A percentile compares a stretch with the other conserved stretches of the same genome.
These are phyloP conservation scores for Callyntrura guangdongensis DNA, from an alignment of 2,888 invertebrate species.

Conservation along the genomic window DNA sequence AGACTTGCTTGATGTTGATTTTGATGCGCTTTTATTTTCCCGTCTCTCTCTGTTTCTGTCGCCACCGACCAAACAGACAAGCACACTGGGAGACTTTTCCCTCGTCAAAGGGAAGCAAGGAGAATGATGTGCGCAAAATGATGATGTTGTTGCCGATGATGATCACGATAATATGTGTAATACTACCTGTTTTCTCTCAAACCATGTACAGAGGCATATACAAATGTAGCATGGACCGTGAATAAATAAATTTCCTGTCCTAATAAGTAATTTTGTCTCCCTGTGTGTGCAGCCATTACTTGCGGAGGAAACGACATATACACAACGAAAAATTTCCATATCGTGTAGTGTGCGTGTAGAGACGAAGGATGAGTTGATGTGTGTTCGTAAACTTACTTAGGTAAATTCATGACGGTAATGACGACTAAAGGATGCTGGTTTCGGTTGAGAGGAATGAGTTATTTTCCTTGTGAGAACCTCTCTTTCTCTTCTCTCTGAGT, in stretches of 20 bases:
- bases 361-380: too few relatives aligned
- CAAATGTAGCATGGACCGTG: constrained; percentile 22
- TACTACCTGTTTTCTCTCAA: constrained; percentile 29
- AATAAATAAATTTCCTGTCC: constrained; percentile 56
- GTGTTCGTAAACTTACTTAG: neutral
- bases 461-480: constrained; percentile 21
- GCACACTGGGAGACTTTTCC: constrained; percentile 7
- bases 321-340: neutral
- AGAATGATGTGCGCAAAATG: neutral
- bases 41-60: neutral
- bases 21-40: constrained; percentile 58
- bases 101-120: constrained; percentile 10
- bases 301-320: neutral
- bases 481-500: neutral
- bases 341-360: constrained; percentile 21
- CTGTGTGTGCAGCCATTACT: constrained; percentile 27
- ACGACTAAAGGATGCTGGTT: neutral
- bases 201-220: neutral
- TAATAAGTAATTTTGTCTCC: constrained; percentile 51
- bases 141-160: constrained; percentile 19
- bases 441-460: constrained; percentile 14
- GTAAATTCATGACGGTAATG: constrained; percentile 16
- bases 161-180: constrained; percentile 10
- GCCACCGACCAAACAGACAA: neutral
- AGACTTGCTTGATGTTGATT: constrained; percentile 43